Percentiles rank a stretch among this genome's conserved stretches.
Conservation (phyloP, 2,888 invertebrate species). For the Neocrepidodera transversa region DNA sequence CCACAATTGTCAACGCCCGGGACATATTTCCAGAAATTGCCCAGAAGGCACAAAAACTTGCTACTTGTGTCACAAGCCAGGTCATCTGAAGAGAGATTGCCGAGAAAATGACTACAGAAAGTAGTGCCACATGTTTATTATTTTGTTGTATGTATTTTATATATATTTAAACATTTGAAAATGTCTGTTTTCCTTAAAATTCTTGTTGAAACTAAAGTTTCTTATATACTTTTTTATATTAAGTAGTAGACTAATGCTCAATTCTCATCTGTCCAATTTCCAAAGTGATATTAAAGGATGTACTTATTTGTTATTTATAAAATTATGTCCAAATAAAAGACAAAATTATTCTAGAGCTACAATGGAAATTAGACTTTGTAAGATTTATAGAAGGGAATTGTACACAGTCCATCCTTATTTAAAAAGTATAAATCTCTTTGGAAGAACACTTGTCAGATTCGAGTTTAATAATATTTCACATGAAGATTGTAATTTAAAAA, state of each 20-base stretch:
- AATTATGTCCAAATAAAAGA: conserved; percentile 8
- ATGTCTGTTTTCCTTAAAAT: conserved; percentile 25
- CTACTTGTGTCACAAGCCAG: conserved; percentile 91
- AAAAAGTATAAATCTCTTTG: conserved; percentile 2
- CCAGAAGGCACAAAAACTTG: conserved; percentile 86
- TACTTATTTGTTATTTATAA: conserved; percentile 24
- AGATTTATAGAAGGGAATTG: background rate
- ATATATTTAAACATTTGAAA: conserved; percentile 40
- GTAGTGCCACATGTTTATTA: conserved; percentile 47
- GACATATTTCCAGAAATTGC: conserved; percentile 89
- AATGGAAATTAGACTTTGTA: conserved; percentile 10
- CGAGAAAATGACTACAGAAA: conserved; percentile 77
- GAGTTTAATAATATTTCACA: conserved; percentile 14
- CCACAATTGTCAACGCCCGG: conserved; percentile 94
- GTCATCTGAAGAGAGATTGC: conserved; percentile 91
- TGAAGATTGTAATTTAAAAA: conserved; percentile 12
- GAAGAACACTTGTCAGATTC: conserved; percentile 9
- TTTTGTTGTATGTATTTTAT: conserved; percentile 39
- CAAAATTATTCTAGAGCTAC: background rate
- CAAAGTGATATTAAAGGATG: conserved; percentile 22
- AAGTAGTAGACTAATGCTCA: conserved; percentile 14
- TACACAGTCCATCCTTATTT: conserved; percentile 4
- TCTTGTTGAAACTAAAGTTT: conserved; percentile 34
- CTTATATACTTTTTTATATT: conserved; percentile 35
- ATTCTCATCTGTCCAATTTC: conserved; percentile 28